Evolutionary conservation across 2,797 vertebrate species (phyloP).

Genomic region (Serranus cabrilla): DNA sequence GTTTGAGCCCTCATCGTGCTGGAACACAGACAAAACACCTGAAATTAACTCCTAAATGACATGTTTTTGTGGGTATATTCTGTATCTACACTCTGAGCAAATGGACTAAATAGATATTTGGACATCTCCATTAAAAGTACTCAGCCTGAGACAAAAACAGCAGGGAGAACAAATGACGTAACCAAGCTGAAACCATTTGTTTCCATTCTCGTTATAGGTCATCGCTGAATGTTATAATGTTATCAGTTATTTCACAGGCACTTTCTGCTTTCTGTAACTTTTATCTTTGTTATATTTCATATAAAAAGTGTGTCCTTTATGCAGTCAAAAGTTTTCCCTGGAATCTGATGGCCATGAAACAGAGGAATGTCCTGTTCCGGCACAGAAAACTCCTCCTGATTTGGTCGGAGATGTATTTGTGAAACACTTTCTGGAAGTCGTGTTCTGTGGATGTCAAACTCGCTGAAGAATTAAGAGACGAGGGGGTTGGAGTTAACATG

Average conservation of each 20-base stretch:
- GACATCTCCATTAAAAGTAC: background rate
- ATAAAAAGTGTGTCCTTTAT: background rate
- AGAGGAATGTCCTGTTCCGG: slow-evolving; percentile 21
- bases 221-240: background rate
- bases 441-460: slow-evolving; percentile 15
- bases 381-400: slow-evolving; percentile 15
- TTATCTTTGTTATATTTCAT: slow-evolving; percentile 32
- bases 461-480: background rate
- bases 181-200: background rate
- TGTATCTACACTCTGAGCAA: background rate
- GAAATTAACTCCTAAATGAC: accelerated
- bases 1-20: slow-evolving; percentile 87
- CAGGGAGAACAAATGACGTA: slow-evolving; percentile 17
- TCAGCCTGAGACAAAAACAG: slow-evolving; percentile 7
- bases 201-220: background rate
- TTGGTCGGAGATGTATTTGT: background rate
- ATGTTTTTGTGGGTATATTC: background rate
- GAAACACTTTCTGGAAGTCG: background rate
- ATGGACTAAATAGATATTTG: background rate
- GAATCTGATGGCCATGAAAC: slow-evolving; percentile 27
- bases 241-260: background rate
- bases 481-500: background rate
- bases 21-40: slow-evolving; percentile 19
- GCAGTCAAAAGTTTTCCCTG: slow-evolving; percentile 11
- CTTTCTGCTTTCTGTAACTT: background rate